Evolutionary conservation across 2,797 vertebrate genomes (phyloP).

Genomic region (Spizella passerina): DNA sequence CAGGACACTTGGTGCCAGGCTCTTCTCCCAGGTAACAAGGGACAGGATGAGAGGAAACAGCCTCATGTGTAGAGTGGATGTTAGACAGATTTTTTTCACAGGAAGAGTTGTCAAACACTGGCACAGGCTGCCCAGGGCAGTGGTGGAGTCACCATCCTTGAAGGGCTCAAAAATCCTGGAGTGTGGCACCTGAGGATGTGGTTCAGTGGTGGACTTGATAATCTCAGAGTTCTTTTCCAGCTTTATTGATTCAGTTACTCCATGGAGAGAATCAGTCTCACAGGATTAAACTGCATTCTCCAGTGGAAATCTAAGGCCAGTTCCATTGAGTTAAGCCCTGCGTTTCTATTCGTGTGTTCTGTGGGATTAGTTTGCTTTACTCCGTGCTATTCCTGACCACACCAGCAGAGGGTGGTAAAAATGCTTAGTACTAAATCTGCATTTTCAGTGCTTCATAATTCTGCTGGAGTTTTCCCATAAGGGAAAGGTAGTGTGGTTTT

Average conservation of each 20-base stretch:
- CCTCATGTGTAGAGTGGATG: neutral
- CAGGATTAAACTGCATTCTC: neutral
- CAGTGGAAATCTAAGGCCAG: neutral
- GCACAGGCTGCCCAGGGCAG: neutral
- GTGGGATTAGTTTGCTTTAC: neutral
- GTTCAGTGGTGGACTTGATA: neutral
- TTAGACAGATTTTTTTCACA: neutral
- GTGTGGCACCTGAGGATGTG: neutral
- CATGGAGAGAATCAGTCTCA: neutral
- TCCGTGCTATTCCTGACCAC: neutral
- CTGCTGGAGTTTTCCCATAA: neutral
- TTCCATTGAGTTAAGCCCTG: accelerated
- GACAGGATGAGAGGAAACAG: neutral
- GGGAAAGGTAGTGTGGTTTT: neutral
- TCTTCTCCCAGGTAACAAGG: neutral
- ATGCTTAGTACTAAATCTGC: neutral
- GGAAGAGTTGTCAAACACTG: neutral
- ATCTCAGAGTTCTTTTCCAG: neutral
- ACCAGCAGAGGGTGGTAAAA: constrained; percentile 31
- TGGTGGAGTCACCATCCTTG: neutral
- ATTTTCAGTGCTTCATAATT: neutral
- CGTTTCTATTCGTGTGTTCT: neutral
- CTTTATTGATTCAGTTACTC: neutral
- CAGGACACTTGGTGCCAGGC: neutral
- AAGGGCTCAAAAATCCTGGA: accelerated